phyloP scores from a whole-genome alignment of 2,113 vertebrate species.

The Rhipidura dahli region DNA sequence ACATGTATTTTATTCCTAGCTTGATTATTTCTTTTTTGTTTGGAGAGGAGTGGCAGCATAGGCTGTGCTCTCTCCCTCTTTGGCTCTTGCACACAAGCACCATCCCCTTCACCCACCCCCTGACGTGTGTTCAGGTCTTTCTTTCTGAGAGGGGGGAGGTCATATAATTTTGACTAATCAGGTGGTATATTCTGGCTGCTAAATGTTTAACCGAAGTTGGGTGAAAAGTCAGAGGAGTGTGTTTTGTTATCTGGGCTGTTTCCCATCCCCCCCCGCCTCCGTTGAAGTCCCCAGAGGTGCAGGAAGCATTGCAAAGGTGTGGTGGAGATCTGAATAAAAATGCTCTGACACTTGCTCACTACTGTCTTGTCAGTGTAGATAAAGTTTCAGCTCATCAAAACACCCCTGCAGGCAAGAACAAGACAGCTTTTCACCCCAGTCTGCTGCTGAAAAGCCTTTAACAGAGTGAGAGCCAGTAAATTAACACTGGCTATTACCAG shows the following conservation, averaged over 20 bases:
- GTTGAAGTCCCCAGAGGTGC: not conserved
- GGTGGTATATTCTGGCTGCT: not conserved
- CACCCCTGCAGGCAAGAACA: constrained; percentile 45
- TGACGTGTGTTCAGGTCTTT: fast-evolving
- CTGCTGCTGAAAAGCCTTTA: constrained; percentile 42
- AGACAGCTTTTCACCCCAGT: constrained; percentile 59
- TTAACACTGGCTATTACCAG: constrained; percentile 59
- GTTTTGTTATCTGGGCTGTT: not conserved
- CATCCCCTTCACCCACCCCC: fast-evolving
- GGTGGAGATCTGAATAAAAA: constrained; percentile 33
- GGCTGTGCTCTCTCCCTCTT: not conserved
- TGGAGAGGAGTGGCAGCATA: not conserved
- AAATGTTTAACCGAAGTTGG: not conserved
- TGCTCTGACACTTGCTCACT: constrained; percentile 59
- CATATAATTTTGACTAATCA: not conserved
- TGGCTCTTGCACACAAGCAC: not conserved
- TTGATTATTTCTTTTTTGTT: constrained; percentile 6
- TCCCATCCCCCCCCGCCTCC: fast-evolving
- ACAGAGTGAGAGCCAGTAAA: constrained; percentile 47
- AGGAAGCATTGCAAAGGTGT: not conserved
- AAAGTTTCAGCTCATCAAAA: constrained; percentile 61
- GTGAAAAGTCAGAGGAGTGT: not conserved
- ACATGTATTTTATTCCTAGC: constrained; percentile 28
- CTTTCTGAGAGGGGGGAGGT: not conserved
- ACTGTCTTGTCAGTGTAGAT: constrained; percentile 68